These are phyloP conservation scores for Pyxicephalus adspersus DNA, from an alignment of 2,113 vertebrate genomes.

Conservation along the genomic window DNA sequence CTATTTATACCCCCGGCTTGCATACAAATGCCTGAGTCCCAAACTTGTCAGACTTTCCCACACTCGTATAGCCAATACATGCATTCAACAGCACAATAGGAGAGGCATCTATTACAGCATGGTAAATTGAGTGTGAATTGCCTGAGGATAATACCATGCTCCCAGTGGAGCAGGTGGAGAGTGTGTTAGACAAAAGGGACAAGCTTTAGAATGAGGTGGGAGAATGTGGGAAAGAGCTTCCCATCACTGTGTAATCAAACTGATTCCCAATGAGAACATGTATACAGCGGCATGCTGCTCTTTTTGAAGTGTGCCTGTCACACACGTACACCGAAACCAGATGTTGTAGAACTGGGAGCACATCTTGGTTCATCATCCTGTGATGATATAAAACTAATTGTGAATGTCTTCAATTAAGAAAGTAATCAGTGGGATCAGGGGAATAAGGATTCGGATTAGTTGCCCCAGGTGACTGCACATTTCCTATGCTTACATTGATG, in stretches of 20 bases:
- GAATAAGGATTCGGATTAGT: no score
- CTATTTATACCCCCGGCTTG: constrained; percentile 67
- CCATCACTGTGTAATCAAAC: constrained; percentile 69
- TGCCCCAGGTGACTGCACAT: no score
- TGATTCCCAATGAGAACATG: constrained; percentile 66
- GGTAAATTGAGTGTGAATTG: constrained; percentile 78
- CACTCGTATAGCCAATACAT: constrained; percentile 75
- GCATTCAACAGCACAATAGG: constrained; percentile 70
- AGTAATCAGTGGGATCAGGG: not conserved
- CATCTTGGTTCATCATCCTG: not conserved
- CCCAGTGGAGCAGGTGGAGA: constrained; percentile 80
- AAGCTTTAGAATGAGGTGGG: constrained; percentile 59
- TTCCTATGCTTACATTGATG: no score
- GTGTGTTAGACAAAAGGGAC: constrained; percentile 66
- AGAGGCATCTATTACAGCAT: constrained; percentile 76
- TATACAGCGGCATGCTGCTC: constrained; percentile 70
- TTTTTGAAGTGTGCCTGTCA: constrained; percentile 63
- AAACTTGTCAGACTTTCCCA: constrained; percentile 73
- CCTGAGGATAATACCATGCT: constrained; percentile 76
- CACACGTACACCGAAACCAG: constrained; percentile 22
- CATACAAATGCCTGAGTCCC: constrained; percentile 71
- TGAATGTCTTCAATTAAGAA: no score
- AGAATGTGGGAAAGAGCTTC: constrained; percentile 76
- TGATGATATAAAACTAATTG: not conserved
- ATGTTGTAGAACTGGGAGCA: constrained; percentile 21